Evolutionary conservation across 2,113 vertebrate species (phyloP), one percentile per base, ranked within the genome.

Genomic region (Reinhardtius hippoglossoides): DNA sequence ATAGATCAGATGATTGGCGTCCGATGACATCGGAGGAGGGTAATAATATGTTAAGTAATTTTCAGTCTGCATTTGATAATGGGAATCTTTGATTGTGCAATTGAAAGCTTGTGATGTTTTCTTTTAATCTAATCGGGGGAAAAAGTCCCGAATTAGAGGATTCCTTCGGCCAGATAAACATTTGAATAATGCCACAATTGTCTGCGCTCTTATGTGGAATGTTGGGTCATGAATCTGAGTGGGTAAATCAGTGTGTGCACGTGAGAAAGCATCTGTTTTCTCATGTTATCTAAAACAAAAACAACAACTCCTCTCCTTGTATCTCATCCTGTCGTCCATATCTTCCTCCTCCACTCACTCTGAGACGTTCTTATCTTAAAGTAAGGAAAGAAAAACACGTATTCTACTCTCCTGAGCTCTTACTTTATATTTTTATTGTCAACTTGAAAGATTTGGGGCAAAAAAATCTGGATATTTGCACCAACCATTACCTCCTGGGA

Each of bases 91-190:
- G 46, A 67, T 44, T 77, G 63, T 44, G 58, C 73, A 64, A 87
- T 85, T 79, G 35, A 44, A 81, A 46, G 21, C 77, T 57, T 76
- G 46, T 58, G 70, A 73, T 85, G 27, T 40, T 48, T 88, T 64
- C 18, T n/a, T 71, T 73, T 65, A 76, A 86, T 82, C 68, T 24
- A 67, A 78, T 14, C 5, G 67, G 16, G n/a, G n/a, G n/a, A 13
- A 27, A 24, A 24, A 54, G 3, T 54, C 52, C 52, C 2, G 2
- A 54, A 54, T 31, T 31, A 31, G 7, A 52, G 18, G 48, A 52
- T 52, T 52, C 16, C 67, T 76, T 58, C 16, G 7, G 7, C 6
- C 20, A 9, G 46, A 74, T 67, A 46, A 15, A 54, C 24, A 24
- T 46, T 67, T 61, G 66, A 74, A 80, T 87, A 57, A 55, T 56